Conservation (phyloP, 2,888 invertebrate genomes). For the Camptogramma bilineatum region DNA sequence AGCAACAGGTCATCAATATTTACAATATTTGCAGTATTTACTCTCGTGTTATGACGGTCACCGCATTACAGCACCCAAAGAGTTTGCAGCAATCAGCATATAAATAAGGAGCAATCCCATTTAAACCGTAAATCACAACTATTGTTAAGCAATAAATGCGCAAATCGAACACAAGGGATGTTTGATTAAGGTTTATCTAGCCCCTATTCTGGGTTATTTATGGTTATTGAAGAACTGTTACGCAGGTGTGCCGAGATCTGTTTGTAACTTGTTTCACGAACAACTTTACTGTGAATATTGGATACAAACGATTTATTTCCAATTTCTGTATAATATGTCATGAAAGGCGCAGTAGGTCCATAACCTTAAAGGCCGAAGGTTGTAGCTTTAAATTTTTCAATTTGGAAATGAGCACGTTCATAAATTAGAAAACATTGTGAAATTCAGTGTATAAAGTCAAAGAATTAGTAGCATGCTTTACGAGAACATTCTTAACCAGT, state of each 20-base stretch:
- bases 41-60: background rate
- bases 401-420: no score
- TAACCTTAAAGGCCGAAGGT: no score
- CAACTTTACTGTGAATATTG: slow-evolving; percentile 19
- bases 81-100: slow-evolving; percentile 54
- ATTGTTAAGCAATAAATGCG: slow-evolving; percentile 82
- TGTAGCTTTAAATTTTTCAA: no score
- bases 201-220: slow-evolving; percentile 67
- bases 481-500: no score
- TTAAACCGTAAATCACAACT: slow-evolving; percentile 81
- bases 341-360: no score
- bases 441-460: no score
- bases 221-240: slow-evolving; percentile 66
- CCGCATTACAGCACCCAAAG: background rate
- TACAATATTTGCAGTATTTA: background rate
- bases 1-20: no score
- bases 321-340: background rate
- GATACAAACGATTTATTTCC: background rate
- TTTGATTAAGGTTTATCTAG: slow-evolving; percentile 82
- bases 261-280: slow-evolving; percentile 26
- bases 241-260: slow-evolving; percentile 30
- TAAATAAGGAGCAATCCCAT: slow-evolving; percentile 74
- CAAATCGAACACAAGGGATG: slow-evolving; percentile 80
- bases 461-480: no score
- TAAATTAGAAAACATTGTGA: no score